phyloP scores from a whole-genome alignment of 92 coral and sea anemone genomes.

The Phenganax marumi region DNA sequence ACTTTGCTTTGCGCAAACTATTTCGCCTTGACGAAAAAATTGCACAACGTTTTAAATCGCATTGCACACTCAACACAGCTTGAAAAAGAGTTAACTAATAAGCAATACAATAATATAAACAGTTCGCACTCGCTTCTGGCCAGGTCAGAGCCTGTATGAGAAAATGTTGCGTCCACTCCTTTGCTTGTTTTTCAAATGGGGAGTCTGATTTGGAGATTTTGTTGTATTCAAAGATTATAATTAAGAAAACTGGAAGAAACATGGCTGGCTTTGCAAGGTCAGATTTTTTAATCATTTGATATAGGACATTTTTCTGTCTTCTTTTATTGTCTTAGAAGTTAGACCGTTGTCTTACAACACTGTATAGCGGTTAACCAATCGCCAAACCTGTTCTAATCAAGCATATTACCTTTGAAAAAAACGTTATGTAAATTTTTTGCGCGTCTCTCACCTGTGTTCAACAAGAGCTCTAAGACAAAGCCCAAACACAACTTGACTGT shows the following conservation, averaged over 20 bases:
- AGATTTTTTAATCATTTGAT: not conserved
- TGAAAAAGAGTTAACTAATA: not conserved
- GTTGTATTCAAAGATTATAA: not conserved
- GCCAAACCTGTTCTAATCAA: not conserved
- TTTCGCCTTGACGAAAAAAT: not conserved
- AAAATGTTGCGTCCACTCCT: not conserved
- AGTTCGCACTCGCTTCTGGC: not conserved
- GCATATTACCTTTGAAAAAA: not conserved
- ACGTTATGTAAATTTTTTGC: conserved; percentile 13
- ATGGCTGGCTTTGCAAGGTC: not conserved
- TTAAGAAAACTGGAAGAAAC: not conserved
- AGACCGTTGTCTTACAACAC: not conserved
- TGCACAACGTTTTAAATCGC: not conserved
- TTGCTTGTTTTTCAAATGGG: not conserved
- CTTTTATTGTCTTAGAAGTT: not conserved
- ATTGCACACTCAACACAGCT: not conserved
- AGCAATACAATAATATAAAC: conserved; percentile 4
- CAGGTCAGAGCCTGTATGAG: not conserved
- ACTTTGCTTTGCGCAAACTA: not conserved
- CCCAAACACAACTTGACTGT: conserved; percentile 26
- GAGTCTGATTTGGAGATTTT: not conserved
- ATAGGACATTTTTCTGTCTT: too few relatives aligned
- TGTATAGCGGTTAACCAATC: not conserved
- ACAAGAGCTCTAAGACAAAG: conserved; percentile 25
- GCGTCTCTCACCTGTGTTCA: conserved; percentile 23